Conservation (phyloP, 2,888 invertebrate genomes). For the Netelia fuscicornis region DNA sequence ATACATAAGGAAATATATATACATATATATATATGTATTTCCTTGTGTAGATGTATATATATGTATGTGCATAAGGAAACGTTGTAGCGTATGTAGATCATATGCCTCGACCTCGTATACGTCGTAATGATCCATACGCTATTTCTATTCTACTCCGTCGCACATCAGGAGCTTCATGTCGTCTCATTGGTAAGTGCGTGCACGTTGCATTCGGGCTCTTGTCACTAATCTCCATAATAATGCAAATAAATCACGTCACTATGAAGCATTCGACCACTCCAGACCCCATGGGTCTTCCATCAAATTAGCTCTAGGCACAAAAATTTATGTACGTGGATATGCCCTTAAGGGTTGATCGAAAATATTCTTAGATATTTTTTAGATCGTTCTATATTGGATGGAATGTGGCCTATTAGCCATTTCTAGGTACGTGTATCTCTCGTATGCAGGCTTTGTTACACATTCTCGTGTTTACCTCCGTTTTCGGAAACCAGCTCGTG, state of each 20-base stretch:
- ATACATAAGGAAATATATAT: not conserved
- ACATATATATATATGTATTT: too few species aligned
- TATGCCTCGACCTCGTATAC: not conserved
- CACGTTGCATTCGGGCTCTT: slow-evolving; percentile 12
- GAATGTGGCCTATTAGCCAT: too few species aligned
- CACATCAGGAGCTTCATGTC: slow-evolving; percentile 19
- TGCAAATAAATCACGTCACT: too few species aligned
- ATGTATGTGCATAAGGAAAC: not conserved
- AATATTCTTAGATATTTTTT: too few species aligned
- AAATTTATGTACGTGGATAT: too few species aligned
- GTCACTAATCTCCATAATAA: not conserved
- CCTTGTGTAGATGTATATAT: not conserved
- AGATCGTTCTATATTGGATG: too few species aligned
- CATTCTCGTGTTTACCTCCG: slow-evolving; percentile 20
- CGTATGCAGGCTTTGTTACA: slow-evolving; percentile 32
- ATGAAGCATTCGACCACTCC: too few species aligned
- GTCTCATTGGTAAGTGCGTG: slow-evolving; percentile 40
- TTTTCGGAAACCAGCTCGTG: slow-evolving; percentile 18
- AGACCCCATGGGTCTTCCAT: too few species aligned
- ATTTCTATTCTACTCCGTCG: slow-evolving; percentile 32
- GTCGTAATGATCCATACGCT: slow-evolving; percentile 22
- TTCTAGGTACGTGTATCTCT: not conserved
- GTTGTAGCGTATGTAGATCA: not conserved
- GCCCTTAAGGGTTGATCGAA: too few species aligned
- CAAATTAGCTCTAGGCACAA: too few species aligned